Base-by-base conservation (phyloP, 2,888 invertebrate species). In the Cinara cedri region DNA sequence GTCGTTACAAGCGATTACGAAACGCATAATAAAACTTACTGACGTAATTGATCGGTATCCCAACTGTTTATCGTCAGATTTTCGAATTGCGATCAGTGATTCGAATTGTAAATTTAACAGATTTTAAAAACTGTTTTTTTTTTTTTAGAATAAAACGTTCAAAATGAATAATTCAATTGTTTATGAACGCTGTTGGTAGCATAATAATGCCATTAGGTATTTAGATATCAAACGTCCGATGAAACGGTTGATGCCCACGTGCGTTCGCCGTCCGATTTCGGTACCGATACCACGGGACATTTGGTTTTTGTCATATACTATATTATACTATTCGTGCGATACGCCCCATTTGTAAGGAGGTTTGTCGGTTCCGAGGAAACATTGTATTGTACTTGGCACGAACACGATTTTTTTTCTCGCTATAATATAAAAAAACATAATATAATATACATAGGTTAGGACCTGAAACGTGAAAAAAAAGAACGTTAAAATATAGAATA, bases 291-390 rank as follows among this genome's bases (percentile, higher is more conserved):
- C 26, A 14, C 19, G 16, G 19, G 26, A 34, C 46, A 11, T 60
- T 34, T 49, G 14, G n/a, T 60, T 60, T 71, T 46, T 19, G 60
- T 60, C 46, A 26, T 21, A 74, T 34, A 34, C 34, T 34, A 3
- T 34, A 4, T 16, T 21, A 74, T 34, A 34, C 34, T 34, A 3
- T 34, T 10, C 13, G 21, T 9, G 51, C 21, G 42, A 51, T 63
- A 63, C 63, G 21, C 63, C 74, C 63, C 63, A 34, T 21, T 62
- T 34, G 34, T 34, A 6, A 63, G 6, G 51, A 63, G 74, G 51
- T 51, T 34, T 26, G 46, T 19, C 14, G 49, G 51, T 74, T 60
- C 51, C 16, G 9, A 34, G 34, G 42, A 42, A 74, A 42, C 63
- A 51, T 21, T 34, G 55, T 44, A 55, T 26, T 26, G 51, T 62